phyloP scores from a whole-genome alignment of 2,113 vertebrate genomes.

The Cebus imitator region DNA sequence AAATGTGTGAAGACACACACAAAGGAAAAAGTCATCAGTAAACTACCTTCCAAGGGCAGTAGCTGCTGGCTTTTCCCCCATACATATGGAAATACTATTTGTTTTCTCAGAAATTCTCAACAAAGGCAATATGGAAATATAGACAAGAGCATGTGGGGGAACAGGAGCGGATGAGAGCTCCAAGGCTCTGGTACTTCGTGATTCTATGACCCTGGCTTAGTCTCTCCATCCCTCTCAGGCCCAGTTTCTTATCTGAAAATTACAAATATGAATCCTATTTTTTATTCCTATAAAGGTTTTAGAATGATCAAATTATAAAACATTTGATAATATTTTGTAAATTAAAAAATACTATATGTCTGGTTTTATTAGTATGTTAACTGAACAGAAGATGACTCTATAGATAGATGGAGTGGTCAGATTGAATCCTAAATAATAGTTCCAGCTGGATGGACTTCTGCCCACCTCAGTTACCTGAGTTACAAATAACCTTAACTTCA shows the following conservation, averaged over 20 bases:
- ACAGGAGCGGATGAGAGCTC: neutral
- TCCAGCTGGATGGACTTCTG: neutral
- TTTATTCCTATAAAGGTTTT: neutral
- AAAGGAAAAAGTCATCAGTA: neutral
- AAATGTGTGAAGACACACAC: neutral
- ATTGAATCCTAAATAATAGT: neutral
- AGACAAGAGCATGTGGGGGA: neutral
- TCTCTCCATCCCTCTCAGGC: neutral
- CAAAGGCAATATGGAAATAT: neutral
- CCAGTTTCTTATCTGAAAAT: neutral
- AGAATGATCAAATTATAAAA: neutral
- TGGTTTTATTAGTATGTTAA: neutral
- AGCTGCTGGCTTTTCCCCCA: neutral
- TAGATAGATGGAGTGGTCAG: neutral
- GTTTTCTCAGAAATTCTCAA: neutral
- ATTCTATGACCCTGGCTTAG: neutral
- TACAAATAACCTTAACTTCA: neutral
- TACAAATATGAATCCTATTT: neutral
- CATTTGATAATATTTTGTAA: neutral
- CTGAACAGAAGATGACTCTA: neutral
- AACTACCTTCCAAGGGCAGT: neutral
- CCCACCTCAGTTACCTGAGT: neutral
- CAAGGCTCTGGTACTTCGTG: neutral
- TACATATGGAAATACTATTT: neutral
- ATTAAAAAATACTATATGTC: neutral